Base-by-base conservation (phyloP, 1,140 invertebrate genomes). In the Venturia canescens region DNA sequence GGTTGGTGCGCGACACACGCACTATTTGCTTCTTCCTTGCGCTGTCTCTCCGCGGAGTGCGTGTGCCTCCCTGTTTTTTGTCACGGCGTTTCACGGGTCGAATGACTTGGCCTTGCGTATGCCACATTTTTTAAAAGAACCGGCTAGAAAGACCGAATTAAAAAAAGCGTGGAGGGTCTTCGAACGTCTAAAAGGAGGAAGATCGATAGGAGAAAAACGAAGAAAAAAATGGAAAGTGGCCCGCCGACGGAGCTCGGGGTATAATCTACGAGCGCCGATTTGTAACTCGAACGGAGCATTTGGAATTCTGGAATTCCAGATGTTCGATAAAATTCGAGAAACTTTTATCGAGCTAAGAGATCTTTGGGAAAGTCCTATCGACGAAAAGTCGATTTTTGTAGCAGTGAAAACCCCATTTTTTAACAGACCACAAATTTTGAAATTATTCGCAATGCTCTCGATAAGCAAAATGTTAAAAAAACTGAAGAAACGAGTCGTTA, bases 41-140 rank as follows among this genome's bases (percentile, higher is more conserved):
- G 3, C 50, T 53, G 38, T 44, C 38, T 44, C 38, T n/a, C n/a
- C n/a, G n/a, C 6, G 31, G 53, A 70, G 77, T 27, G 66, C 34
- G 63, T 70, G 70, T 50, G 29, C 34, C 75, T 70, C 53, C 16
- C 18, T 27, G 63, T 80, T 80, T 81, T 81, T 74, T 57, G 23
- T 60, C 26, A 26, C 57, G 82, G 80, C 80, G 71, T 81, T 83
- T 79, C 80, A 81, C 80, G 72, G 80, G 76, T 80, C 77, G 80
- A 77, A 76, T 79, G 31, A 80, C 29, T 76, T 31, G 79, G 69
- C 78, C 79, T 80, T 60, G 72, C 79, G 69, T 81, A 79, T 38
- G 70, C 78, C 63, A 78, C 82, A 83, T 83, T 83, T 81, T 81
- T 83, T 72, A 82, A 79, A 60, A 78, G 72, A 79, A 71, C 50